These are phyloP conservation scores for Teleogryllus occipitalis DNA, from an alignment of 1,140 invertebrate species.

Conservation along the genomic window DNA sequence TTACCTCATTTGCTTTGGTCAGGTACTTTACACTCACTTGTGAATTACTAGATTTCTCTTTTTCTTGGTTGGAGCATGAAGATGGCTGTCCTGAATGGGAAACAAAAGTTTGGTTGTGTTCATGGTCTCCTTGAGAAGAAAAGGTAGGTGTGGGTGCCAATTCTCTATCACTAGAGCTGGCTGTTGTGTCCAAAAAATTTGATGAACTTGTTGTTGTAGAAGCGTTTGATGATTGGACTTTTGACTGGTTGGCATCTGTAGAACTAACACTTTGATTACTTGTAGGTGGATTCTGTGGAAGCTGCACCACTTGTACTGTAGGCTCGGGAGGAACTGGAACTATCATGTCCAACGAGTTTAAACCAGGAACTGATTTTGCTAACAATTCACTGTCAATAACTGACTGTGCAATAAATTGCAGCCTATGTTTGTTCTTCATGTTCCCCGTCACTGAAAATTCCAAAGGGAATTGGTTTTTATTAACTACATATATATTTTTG, in stretches of 20 bases:
- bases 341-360: conserved; percentile 47
- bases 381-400: conserved; percentile 25
- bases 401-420: not conserved
- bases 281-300: conserved; percentile 30
- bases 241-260: not conserved
- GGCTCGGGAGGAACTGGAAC: conserved; percentile 41
- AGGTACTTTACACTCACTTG: not conserved
- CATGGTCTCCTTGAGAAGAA: not conserved
- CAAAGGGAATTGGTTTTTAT: conserved; percentile 1
- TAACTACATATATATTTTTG: conserved; percentile 26
- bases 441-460: conserved; percentile 10
- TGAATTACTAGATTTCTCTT: not conserved
- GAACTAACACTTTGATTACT: conserved; percentile 10
- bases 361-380: conserved; percentile 41
- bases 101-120: not conserved
- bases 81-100: not conserved
- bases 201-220: not conserved
- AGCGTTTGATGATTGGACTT: conserved; percentile 10
- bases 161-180: not conserved
- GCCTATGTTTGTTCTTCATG: conserved; percentile 8
- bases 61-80: not conserved
- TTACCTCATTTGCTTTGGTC: not conserved
- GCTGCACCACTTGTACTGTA: conserved; percentile 51
- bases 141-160: not conserved
- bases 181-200: not conserved